Evolutionary conservation across 2,797 vertebrate genomes (phyloP), one percentile per base, ranked within the genome.

Genomic region (Notamacropus eugenii): DNA sequence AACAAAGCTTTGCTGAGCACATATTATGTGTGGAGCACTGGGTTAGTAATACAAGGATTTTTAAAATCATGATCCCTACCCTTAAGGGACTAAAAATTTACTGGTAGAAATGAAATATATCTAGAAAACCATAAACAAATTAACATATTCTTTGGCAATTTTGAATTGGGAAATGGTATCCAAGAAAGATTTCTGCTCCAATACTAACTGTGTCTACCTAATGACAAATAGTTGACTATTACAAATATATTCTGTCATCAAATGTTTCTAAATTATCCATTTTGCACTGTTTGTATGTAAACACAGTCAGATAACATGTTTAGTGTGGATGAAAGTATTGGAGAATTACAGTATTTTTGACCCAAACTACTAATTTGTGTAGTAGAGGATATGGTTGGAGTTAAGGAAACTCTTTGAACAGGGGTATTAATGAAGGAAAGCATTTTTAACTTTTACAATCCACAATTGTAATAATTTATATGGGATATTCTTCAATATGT

Each of bases 231-330:
- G n/a, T 0, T 74, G 67, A 40, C 1, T 22, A 74, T 40, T 74
- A 55, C 55, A 90, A 91, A 54, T 90, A 93, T 2, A 93, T 10
- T 92, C 1, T 13, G 16, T 54, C 67, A 87, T 55, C 46, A 95
- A 92, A 94, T 91, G 1, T 11, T 40, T 50, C 31, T 57, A 56
- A 93, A 28, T 90, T 93, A 95, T 92, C n/a, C 50, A 56, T 27
- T 82, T 34, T 55, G 54, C 5, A 22, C n/a, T 50, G 28, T 82
- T 27, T 82, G 22, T 1, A 58, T 46, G 90, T 0, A 95, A 40
- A 87, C 1, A 58, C 9, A 29, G 12, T 22, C 4, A 8, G n/a
- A 82, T 8, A 31, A 50, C 12, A 52, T 52, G 54, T 91, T 58
- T 29, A 59, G 52, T 4, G 1, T 55, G 56, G 46, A 55, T 46